Percentiles rank a stretch among this genome's conserved stretches.
Evolutionary conservation across 2,113 vertebrate species (phyloP).

Genomic region (Hydropotes inermis): DNA sequence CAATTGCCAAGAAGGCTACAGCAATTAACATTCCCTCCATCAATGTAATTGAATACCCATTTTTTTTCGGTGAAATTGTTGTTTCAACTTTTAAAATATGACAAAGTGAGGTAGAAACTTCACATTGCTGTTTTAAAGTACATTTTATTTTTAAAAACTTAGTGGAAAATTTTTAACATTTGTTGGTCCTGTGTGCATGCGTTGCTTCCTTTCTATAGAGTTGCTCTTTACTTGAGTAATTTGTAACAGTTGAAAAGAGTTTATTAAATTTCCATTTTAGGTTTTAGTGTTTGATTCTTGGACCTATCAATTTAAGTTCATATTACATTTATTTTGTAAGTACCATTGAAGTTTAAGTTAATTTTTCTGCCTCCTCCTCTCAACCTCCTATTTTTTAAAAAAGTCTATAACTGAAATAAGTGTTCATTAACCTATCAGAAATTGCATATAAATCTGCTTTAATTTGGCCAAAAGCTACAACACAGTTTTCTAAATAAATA

Average conservation of each 20-base stretch:
- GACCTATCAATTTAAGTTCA: background rate
- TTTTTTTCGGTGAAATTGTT: background rate
- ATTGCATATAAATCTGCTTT: background rate
- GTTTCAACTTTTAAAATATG: background rate
- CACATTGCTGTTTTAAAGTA: background rate
- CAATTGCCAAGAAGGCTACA: background rate
- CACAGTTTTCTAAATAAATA: background rate
- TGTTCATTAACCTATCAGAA: background rate
- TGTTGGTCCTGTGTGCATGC: background rate
- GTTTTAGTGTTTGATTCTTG: constrained; percentile 17
- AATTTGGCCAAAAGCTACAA: background rate
- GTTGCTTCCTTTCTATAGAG: background rate
- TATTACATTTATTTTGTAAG: background rate
- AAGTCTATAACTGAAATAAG: background rate
- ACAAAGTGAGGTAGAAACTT: background rate
- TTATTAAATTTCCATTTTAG: background rate
- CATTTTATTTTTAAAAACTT: background rate
- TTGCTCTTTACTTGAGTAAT: background rate
- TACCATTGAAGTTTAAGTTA: background rate
- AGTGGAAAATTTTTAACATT: background rate
- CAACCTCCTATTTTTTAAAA: background rate
- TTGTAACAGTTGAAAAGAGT: background rate
- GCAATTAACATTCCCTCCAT: background rate
- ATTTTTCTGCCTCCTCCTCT: background rate
- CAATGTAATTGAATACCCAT: background rate